phyloP scores from a whole-genome alignment of 2,113 vertebrate genomes.

The Orientallactaga bullata region DNA sequence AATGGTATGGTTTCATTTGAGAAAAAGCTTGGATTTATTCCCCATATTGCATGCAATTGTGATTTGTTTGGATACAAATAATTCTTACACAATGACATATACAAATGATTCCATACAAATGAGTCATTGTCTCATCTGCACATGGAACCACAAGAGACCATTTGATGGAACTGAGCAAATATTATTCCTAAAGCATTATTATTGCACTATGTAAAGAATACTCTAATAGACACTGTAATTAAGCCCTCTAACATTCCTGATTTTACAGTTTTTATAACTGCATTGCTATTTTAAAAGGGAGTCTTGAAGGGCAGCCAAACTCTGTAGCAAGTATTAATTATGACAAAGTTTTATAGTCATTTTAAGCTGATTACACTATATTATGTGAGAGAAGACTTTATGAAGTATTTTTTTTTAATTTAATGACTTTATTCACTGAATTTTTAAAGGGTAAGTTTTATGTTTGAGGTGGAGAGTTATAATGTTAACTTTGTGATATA shows the following conservation, averaged over 20 bases:
- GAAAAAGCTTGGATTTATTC: neutral
- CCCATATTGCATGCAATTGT: too few relatives aligned
- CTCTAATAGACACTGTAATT: constrained; percentile 56
- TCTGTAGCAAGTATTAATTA: constrained; percentile 24
- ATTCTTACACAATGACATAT: neutral
- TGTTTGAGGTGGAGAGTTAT: neutral
- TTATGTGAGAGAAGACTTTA: constrained; percentile 3
- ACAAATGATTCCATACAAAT: neutral
- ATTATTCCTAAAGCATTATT: neutral
- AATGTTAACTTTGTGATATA: constrained; percentile 31
- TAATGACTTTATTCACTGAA: constrained; percentile 18
- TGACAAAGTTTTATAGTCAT: neutral
- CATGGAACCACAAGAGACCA: constrained; percentile 49
- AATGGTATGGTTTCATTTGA: constrained; percentile 25
- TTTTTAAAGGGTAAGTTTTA: constrained; percentile 4
- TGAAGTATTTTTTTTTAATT: neutral
- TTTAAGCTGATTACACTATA: constrained; percentile 2
- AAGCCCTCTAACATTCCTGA: constrained; percentile 39
- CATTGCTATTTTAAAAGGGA: constrained; percentile 44
- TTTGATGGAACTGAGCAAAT: constrained; percentile 63
- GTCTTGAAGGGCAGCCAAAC: constrained; percentile 51
- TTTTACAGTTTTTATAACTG: constrained; percentile 52
- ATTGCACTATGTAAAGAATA: neutral
- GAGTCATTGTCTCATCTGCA: constrained; percentile 30
- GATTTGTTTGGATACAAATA: neutral